Percentiles rank a stretch among this genome's conserved stretches.
Evolutionary conservation across 2,113 vertebrate species (phyloP).

Genomic region (Zosterops japonicus): DNA sequence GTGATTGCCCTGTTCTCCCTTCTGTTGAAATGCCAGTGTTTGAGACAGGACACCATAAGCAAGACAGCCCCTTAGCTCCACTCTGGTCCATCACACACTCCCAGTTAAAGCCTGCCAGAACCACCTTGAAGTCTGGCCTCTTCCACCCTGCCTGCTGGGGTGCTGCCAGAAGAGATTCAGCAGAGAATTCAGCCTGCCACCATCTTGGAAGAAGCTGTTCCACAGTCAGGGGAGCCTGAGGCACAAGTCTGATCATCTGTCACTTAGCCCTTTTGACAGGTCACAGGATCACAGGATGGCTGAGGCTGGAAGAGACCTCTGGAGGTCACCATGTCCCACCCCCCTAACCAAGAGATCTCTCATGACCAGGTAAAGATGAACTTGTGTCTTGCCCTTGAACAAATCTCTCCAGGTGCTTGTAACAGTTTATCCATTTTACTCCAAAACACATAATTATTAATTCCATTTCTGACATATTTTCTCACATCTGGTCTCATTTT

Average conservation of each 20-base stretch:
- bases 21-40: neutral
- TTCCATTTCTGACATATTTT: neutral
- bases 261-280: neutral
- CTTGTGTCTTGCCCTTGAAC: neutral
- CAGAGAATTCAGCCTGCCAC: neutral
- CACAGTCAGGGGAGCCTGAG: neutral
- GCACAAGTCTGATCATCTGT: neutral
- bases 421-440: neutral
- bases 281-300: neutral
- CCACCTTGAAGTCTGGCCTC: neutral
- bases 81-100: neutral
- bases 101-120: neutral
- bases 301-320: neutral
- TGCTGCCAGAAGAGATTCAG: neutral
- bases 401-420: neutral
- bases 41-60: neutral
- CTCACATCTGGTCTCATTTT: neutral
- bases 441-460: neutral
- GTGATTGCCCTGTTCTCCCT: neutral
- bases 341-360: neutral
- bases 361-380: neutral
- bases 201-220: neutral
- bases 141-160: neutral
- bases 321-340: neutral
- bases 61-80: neutral